These are phyloP conservation scores for Spermophilus dauricus DNA, from an alignment of 2,113 vertebrate species.

Conservation along the genomic window DNA sequence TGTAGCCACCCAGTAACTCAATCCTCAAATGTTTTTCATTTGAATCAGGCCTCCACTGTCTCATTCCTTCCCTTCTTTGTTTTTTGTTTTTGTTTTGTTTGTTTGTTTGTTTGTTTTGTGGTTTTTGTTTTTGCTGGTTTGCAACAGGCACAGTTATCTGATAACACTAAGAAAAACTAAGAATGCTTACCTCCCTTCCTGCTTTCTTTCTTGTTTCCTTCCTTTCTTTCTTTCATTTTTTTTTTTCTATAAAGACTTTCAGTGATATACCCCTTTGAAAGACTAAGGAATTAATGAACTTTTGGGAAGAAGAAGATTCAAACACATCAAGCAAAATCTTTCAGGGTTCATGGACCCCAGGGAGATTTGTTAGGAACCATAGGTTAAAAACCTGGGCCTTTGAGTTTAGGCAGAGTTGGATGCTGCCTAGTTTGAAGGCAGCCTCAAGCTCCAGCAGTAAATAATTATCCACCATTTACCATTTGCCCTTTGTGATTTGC, in stretches of 20 bases:
- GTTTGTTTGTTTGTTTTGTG: neutral
- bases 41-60: neutral
- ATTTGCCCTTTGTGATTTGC: neutral
- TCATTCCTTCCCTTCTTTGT: neutral
- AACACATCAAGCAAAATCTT: slow-evolving; percentile 16
- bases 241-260: neutral
- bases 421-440: neutral
- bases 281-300: neutral
- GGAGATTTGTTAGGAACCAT: neutral
- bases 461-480: neutral
- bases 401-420: neutral
- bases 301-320: neutral
- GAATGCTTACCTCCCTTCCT: neutral
- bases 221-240: neutral
- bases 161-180: slow-evolving; percentile 13
- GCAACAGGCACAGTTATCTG: slow-evolving; percentile 35
- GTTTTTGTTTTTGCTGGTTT: neutral
- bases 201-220: neutral
- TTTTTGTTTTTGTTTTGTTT: neutral
- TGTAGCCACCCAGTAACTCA: neutral
- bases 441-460: neutral
- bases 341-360: neutral
- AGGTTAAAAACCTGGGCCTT: neutral
- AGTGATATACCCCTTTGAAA: neutral
- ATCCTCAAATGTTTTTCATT: neutral